These are phyloP conservation scores for Danio tinwini DNA, from an alignment of 2,797 vertebrate species.

Conservation along the genomic window DNA sequence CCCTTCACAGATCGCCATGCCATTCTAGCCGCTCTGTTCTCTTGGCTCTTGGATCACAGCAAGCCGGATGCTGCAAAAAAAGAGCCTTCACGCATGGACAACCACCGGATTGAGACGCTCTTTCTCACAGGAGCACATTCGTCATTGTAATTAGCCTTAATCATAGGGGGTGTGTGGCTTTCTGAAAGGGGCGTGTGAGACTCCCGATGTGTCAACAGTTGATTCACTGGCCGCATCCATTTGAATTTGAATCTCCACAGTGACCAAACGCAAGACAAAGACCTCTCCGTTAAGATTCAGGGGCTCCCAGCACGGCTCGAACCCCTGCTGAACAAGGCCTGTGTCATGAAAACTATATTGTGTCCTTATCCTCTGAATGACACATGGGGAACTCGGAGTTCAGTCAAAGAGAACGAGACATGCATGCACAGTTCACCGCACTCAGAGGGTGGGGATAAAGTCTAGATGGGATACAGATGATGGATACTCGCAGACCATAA, in stretches of 20 bases:
- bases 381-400: constrained; percentile 78
- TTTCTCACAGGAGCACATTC: constrained; percentile 82
- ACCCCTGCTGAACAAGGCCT: constrained; percentile 81
- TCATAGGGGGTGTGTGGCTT: constrained; percentile 80
- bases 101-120: constrained; percentile 63
- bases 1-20: not conserved
- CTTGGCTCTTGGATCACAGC: constrained; percentile 28
- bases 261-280: constrained; percentile 81
- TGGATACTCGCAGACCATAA: too few relatives aligned
- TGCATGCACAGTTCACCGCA: constrained; percentile 5
- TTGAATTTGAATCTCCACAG: constrained; percentile 90
- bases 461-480: too few relatives aligned
- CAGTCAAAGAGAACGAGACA: constrained; percentile 79
- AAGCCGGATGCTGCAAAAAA: constrained; percentile 34
- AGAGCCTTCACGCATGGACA: constrained; percentile 55
- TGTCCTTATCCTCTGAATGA: constrained; percentile 85
- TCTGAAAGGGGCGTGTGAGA: constrained; percentile 44
- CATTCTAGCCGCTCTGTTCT: constrained; percentile 10
- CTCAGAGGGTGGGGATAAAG: not conserved
- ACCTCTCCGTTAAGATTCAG: constrained; percentile 84
- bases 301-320: constrained; percentile 69
- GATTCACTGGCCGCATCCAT: constrained; percentile 84
- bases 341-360: constrained; percentile 88
- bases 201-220: constrained; percentile 82
- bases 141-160: constrained; percentile 90